phyloP scores from a whole-genome alignment of 2,113 vertebrate genomes.

The Hystrix cristata region DNA sequence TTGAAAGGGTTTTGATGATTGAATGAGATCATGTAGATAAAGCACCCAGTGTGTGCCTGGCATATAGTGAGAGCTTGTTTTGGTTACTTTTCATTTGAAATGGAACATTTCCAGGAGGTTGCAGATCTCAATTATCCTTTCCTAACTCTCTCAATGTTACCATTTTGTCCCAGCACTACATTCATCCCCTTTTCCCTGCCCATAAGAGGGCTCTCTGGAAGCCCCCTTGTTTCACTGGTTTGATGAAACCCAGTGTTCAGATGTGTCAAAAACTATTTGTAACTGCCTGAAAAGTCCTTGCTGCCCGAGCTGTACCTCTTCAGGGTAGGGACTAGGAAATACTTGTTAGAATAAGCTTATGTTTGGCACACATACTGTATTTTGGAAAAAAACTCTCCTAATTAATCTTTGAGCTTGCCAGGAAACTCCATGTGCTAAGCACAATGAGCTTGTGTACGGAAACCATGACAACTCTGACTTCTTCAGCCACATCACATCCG shows the following conservation, averaged over 20 bases:
- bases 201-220: neutral
- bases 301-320: neutral
- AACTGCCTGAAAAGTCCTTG: slow-evolving; percentile 9
- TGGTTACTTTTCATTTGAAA: neutral
- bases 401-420: slow-evolving; percentile 48
- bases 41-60: neutral
- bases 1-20: neutral
- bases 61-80: no score
- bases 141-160: neutral
- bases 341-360: slow-evolving; percentile 48
- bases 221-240: neutral
- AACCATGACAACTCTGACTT: slow-evolving; percentile 64
- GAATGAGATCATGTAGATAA: neutral
- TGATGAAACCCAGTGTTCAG: neutral
- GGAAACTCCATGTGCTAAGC: neutral
- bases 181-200: neutral
- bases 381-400: slow-evolving; percentile 30
- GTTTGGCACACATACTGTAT: slow-evolving; percentile 9
- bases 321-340: slow-evolving; percentile 7
- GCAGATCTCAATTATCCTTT: neutral
- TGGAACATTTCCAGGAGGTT: neutral
- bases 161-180: no score
- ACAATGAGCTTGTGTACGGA: slow-evolving; percentile 33
- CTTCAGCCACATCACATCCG: neutral
- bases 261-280: slow-evolving; percentile 23